Evolutionary conservation across 2,113 vertebrate species (phyloP), one percentile per base, ranked within the genome.

Genomic region (Ictalurus furcatus): DNA sequence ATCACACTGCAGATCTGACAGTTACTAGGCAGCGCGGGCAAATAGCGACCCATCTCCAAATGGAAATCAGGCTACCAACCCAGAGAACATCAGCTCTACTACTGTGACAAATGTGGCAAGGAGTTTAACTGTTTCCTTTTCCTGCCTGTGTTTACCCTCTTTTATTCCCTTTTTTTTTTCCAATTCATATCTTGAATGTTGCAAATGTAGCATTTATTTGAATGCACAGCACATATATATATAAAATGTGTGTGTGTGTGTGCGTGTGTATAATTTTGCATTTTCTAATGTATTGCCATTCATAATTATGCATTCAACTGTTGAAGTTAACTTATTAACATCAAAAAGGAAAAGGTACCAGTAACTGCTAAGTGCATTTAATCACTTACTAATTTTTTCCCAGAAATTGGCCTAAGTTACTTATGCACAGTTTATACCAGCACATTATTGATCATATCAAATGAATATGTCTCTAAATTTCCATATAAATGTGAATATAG

Each of bases 61-160:
- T 92, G 93, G 91, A 94, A 95, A 95, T 93, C 92, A 95, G 95
- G 94, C 95, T 94, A 95, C 93, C 94, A 94, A 93, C 90, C 90
- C 93, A 4, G 92, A 94, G 93, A 94, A 93, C 92, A 90, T 89
- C 85, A 93, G 69, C 85, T 86, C 94, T 92, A 94, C 93, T 94
- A 94, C 84, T 89, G 92, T 95, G 94, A 97, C 95, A 95, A 95
- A 94, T 94, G 93, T 79, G 76, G 76, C 76, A 79, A 52, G 25
- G 44, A 79, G 76, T 79, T 79, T 52, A 79, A 79, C 76, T 79
- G 76, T 79, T 54, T 79, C 25, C 76, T 79, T 4, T 79, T 79
- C 76, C 13, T 54, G 25, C 44, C 76, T 54, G 21, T 48, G 21
- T 48, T 76, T 44, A 25, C 40, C 1, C 73, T 25, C 9, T 12